Percentiles rank a stretch among this genome's conserved stretches.
These are phyloP conservation scores for Zaprionus inermis DNA, from an alignment of 1,140 invertebrate genomes.

Conservation along the genomic window DNA sequence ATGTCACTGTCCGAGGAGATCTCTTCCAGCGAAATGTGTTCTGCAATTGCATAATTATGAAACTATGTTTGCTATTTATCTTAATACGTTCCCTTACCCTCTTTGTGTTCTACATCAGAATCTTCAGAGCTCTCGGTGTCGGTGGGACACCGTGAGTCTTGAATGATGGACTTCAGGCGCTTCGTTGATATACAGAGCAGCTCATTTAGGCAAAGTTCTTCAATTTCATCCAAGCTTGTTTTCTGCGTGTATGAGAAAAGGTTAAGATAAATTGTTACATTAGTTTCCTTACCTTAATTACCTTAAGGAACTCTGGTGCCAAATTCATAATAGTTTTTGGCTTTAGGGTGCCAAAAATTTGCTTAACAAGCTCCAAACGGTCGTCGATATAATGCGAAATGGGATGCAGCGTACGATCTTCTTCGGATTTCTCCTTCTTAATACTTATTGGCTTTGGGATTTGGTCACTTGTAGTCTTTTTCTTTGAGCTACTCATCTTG, in stretches of 20 bases:
- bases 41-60: constrained; percentile 51
- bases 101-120: constrained; percentile 83
- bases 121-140: constrained; percentile 85
- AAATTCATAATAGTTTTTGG: constrained; percentile 87
- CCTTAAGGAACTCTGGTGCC: constrained; percentile 86
- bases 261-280: background rate
- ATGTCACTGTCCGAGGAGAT: constrained; percentile 86
- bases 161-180: constrained; percentile 85
- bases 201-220: constrained; percentile 87
- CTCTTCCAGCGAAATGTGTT: constrained; percentile 87
- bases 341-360: constrained; percentile 87
- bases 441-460: constrained; percentile 78
- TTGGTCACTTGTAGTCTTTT: constrained; percentile 54
- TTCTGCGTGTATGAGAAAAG: constrained; percentile 62
- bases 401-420: constrained; percentile 73
- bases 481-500: constrained; percentile 70
- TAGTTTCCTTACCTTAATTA: constrained; percentile 18
- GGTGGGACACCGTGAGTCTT: constrained; percentile 85
- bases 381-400: constrained; percentile 87
- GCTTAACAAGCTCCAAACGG: constrained; percentile 87
- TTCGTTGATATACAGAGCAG: constrained; percentile 87
- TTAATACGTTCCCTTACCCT: constrained; percentile 50
- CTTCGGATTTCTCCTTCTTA: constrained; percentile 78
- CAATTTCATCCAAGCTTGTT: constrained; percentile 86
- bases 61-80: background rate